Evolutionary conservation across 2,113 vertebrate genomes (phyloP), one percentile per base, ranked within the genome.

Genomic region (Neoarius graeffei): DNA sequence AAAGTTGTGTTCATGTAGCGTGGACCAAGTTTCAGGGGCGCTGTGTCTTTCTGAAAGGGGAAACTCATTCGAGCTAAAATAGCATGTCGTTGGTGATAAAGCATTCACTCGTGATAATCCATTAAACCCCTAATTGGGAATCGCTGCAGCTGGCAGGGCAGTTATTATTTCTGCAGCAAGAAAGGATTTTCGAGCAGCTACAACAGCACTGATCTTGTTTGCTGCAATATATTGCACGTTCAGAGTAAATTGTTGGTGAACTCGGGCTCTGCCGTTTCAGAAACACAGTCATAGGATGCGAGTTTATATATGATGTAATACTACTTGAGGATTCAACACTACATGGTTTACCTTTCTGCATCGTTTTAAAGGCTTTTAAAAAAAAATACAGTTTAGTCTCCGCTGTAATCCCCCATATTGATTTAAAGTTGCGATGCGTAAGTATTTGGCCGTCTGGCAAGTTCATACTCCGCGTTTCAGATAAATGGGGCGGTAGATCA

Each of bases 81-180:
- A 83, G 87, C 52, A 59, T 80, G 82, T 85, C 83, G 83, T 42
- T 76, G 60, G 73, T 80, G 74, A 88, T 88, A 79, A 84, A 85
- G 83, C 73, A 80, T 84, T 69, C 60, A 67, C 60, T 85, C 82
- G 74, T 84, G 30, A 69, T 85, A 88, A 88, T 88, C 87, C 73
- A 84, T 88, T 88, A 83, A 85, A 80, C 60, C 86, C n/a, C 73
- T 85, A 80, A 88, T 69, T 85, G 82, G 87, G 74, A 80, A 88
- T 80, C 52, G 52, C 50, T 79, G 82, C 59, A 84, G 73, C 82
- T 85, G 87, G 87, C 87, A 84, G 82, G 87, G 17, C 56, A 77
- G 81, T 84, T 84, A 64, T 88, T 84, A 84, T 84, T 84, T 84
- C 82, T 79, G 48, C 60, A 67, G 48, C 69, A 67, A 79, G 60